Evolutionary conservation across 1,140 invertebrate genomes (phyloP).

Genomic region (Caenorhabditis tropicalis): DNA sequence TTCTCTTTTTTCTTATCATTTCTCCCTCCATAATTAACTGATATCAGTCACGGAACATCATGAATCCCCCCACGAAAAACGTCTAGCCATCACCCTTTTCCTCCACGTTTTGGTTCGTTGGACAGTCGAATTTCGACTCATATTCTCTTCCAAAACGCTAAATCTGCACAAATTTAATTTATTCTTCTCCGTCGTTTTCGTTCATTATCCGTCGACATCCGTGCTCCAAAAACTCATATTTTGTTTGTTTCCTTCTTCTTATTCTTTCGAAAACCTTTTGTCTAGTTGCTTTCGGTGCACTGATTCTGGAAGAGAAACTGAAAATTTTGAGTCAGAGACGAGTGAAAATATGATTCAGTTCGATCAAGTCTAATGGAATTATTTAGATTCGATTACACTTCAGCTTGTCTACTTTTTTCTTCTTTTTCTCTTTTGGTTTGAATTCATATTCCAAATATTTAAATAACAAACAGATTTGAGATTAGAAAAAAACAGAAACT

Average conservation of each 20-base stretch:
- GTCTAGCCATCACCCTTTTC: neutral
- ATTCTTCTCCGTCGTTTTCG: neutral
- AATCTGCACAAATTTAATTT: slow-evolving; percentile 24
- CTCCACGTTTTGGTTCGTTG: neutral
- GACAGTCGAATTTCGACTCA: neutral
- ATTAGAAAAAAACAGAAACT: too few relatives aligned
- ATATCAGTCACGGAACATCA: neutral
- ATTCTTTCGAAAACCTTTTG: neutral
- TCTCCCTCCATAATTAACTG: neutral
- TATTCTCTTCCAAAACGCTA: neutral
- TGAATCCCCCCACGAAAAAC: neutral
- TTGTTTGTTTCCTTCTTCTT: neutral
- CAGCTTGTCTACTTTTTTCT: too few relatives aligned
- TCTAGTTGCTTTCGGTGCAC: too few relatives aligned
- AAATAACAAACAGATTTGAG: too few relatives aligned
- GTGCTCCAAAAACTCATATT: neutral
- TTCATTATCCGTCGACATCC: neutral
- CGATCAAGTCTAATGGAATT: too few relatives aligned
- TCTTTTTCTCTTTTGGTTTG: too few relatives aligned
- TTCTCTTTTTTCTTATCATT: neutral
- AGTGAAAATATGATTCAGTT: too few relatives aligned
- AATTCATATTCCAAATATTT: too few relatives aligned
- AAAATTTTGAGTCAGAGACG: too few relatives aligned
- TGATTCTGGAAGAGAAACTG: too few relatives aligned
- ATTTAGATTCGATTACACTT: too few relatives aligned